A percentile compares a stretch with the other conserved stretches of the same genome.
Conservation (phyloP, 2,113 vertebrate genomes). For the Corydoras sp. region DNA sequence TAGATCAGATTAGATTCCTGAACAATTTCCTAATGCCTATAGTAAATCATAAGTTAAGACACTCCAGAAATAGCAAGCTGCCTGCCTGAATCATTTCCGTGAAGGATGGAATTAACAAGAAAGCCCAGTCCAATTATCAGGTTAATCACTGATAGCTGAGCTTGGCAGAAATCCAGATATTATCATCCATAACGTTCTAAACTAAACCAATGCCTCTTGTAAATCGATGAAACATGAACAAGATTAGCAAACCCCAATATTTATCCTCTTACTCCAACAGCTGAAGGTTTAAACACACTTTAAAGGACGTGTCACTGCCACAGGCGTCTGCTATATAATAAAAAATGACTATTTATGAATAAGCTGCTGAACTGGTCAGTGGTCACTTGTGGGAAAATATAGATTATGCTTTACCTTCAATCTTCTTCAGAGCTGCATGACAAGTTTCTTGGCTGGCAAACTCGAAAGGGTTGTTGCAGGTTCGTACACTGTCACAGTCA, state of each 20-base stretch:
- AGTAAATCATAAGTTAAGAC: constrained; percentile 23
- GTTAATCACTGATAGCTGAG: constrained; percentile 35
- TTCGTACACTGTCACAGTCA: constrained; percentile 79
- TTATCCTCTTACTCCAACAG: not conserved
- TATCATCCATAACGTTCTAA: not conserved
- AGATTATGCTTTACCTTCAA: constrained; percentile 72
- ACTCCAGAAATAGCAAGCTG: constrained; percentile 13
- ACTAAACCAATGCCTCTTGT: not conserved
- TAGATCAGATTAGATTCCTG: constrained; percentile 13
- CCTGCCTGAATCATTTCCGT: constrained; percentile 29
- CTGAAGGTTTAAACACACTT: constrained; percentile 18
- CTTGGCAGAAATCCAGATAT: constrained; percentile 9
- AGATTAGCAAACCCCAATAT: not conserved
- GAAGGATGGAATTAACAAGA: constrained; percentile 22
- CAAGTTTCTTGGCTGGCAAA: constrained; percentile 80
- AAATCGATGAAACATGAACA: not conserved
- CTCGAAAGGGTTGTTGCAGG: constrained; percentile 84
- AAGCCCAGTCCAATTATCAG: constrained; percentile 29
- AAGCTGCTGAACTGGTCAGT: not conserved
- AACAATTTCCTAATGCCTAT: constrained; percentile 19
- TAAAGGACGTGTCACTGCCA: not conserved
- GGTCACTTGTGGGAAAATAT: not conserved
- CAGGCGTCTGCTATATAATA: not conserved
- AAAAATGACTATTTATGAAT: constrained; percentile 26
- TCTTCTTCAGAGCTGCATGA: constrained; percentile 77